Percentiles rank a stretch among this genome's conserved stretches.
Conservation (phyloP, 2,797 vertebrate species). For the Leptoclinus maculatus region DNA sequence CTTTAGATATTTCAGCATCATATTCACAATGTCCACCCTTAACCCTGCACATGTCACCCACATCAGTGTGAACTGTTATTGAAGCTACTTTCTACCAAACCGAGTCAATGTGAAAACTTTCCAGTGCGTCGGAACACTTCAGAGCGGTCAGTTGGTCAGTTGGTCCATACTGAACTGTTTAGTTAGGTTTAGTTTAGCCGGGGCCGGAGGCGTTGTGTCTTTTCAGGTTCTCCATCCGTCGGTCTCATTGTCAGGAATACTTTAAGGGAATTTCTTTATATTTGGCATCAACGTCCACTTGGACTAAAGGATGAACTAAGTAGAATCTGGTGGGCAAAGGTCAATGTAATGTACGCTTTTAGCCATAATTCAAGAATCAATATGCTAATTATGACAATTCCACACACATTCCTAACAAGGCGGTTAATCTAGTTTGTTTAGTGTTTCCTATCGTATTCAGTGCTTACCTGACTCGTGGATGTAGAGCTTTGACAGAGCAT, state of each 20-base stretch:
- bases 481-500: constrained; percentile 63
- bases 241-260: no score
- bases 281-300: no score
- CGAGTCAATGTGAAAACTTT: not conserved
- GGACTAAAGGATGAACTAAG: not conserved
- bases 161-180: no score
- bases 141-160: no score
- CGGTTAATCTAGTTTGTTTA: no score
- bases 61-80: not conserved
- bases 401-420: no score
- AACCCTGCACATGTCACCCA: not conserved
- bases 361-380: no score
- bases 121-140: not conserved
- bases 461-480: constrained; percentile 69
- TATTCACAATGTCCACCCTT: not conserved
- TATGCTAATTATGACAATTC: no score
- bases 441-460: not conserved
- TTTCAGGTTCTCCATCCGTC: no score
- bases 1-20: not conserved
- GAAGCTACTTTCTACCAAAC: not conserved
- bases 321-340: not conserved
- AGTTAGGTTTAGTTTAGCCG: no score
- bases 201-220: no score
- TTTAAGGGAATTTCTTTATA: no score
- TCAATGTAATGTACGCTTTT: not conserved